Percentiles rank a stretch among this genome's conserved stretches.
phyloP scores from a whole-genome alignment of 1,140 invertebrate species.

The Conopomorpha cramerella region DNA sequence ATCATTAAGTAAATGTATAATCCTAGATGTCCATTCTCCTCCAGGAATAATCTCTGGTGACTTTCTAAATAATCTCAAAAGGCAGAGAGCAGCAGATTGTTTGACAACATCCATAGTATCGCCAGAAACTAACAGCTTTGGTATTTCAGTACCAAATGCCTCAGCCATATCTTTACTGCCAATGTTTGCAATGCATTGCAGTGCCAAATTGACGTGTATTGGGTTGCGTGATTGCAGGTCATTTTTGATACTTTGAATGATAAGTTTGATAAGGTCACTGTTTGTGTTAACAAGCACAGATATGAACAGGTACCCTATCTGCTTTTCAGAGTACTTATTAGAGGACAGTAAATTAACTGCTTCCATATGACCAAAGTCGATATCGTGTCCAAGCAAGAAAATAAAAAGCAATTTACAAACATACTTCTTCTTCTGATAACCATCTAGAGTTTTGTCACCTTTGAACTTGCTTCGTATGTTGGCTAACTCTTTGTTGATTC shows the following conservation, averaged over 20 bases:
- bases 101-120: conserved; percentile 99
- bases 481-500: conserved; percentile 99
- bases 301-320: conserved; percentile 99
- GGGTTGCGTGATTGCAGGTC: conserved; percentile 96
- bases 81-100: conserved; percentile 96
- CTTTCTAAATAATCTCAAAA: conserved; percentile 91
- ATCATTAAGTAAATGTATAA: conserved; percentile 98
- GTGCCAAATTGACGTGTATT: conserved; percentile 97
- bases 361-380: conserved; percentile 99
- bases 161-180: conserved; percentile 99
- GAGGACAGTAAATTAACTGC: conserved; percentile 99
- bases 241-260: conserved; percentile 99
- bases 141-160: conserved; percentile 97
- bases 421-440: conserved; percentile 99
- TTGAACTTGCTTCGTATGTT: conserved; percentile 99
- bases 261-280: conserved; percentile 98
- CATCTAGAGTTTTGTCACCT: conserved; percentile 99
- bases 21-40: conserved; percentile 98
- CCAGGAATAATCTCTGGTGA: conserved; percentile 94
- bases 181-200: conserved; percentile 99
- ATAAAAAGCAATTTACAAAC: conserved; percentile 99
- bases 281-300: conserved; percentile 99
- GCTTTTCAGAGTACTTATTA: conserved; percentile 99
- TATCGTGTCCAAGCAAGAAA: conserved; percentile 98
- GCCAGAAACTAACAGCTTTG: conserved; percentile 95